Evolutionary conservation across 2,113 vertebrate species (phyloP), one percentile per base, ranked within the genome.

Genomic region (Grantiella picta): DNA sequence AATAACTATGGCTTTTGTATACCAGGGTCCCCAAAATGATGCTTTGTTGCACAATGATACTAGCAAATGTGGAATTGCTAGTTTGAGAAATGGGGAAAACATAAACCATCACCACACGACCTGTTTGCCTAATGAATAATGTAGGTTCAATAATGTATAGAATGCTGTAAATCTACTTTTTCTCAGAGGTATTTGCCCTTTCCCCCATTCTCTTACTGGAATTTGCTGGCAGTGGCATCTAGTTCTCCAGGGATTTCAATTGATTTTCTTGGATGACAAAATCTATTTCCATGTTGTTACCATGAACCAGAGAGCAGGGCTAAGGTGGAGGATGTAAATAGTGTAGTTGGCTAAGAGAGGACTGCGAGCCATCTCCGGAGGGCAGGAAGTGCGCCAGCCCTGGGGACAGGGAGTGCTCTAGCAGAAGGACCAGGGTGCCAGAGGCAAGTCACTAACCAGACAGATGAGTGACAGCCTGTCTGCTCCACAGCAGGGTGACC

Each of bases 131-230:
- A 86, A 49, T 27, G 35, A 75, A 24, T 71, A 36, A 10, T 13
- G 35, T 59, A 71, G 44, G 27, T 27, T 66, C 61, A 59, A 12
- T 71, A 68, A n/a, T 50, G 75, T 66, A n/a, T 38, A 49, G 36
- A 90, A 57, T 29, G n/a, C 5, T 72, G 28, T 49, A 68, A 60
- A 36, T 56, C 40, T 77, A 5, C 36, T 22, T 85, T 72, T 59
- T 59, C 47, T 60, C 12, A 0, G 23, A 36, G 10, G 38, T 76
- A 56, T 85, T 53, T 85, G 31, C 22, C 15, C 10, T 40, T 89
- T 5, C 0, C 2, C 9, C 13, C 2, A 19, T 63, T 33, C 21
- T 31, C 9, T 24, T 38, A 23, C 0, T 71, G 73, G 65, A 82
- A 73, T 77, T 42, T 92, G 45, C 49, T 70, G 61, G 16, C 11